A percentile compares a stretch with the other conserved stretches of the same genome.
Conservation (phyloP, 2,797 vertebrate species). For the Neosilurus mollespiculum region DNA sequence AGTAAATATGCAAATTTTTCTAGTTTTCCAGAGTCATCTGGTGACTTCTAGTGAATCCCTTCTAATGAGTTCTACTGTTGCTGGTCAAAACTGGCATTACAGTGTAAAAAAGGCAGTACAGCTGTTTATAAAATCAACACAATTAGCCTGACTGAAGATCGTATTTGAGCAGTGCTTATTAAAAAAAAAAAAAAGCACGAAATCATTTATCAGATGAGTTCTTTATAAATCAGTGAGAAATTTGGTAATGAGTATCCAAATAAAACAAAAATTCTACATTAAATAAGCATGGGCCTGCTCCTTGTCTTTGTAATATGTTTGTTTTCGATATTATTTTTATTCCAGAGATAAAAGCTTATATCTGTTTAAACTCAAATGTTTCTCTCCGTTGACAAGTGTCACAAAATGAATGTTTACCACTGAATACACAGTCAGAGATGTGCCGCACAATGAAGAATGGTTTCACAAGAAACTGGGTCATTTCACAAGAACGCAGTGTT, state of each 20-base stretch:
- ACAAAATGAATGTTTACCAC: neutral
- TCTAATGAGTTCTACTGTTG: neutral
- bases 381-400: neutral
- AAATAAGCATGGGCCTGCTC: neutral
- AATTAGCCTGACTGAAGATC: neutral
- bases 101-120: neutral
- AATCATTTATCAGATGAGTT: neutral
- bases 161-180: neutral
- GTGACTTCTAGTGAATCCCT: neutral
- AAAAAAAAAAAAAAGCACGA: neutral
- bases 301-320: neutral
- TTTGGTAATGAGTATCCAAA: neutral
- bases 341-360: neutral
- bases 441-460: neutral
- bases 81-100: neutral
- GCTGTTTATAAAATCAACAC: neutral
- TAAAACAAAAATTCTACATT: neutral
- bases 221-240: neutral
- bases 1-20: neutral
- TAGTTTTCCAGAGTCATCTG: neutral
- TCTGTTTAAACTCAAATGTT: slow-evolving; percentile 10
- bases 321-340: neutral
- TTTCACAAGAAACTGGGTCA: slow-evolving; percentile 14
- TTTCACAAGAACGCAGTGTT: neutral
- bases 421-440: slow-evolving; percentile 7